Evolutionary conservation across 30 jellyfish, hydroid and myxozoan genomes (phyloP).

Genomic region (Nemopilema nomurai): DNA sequence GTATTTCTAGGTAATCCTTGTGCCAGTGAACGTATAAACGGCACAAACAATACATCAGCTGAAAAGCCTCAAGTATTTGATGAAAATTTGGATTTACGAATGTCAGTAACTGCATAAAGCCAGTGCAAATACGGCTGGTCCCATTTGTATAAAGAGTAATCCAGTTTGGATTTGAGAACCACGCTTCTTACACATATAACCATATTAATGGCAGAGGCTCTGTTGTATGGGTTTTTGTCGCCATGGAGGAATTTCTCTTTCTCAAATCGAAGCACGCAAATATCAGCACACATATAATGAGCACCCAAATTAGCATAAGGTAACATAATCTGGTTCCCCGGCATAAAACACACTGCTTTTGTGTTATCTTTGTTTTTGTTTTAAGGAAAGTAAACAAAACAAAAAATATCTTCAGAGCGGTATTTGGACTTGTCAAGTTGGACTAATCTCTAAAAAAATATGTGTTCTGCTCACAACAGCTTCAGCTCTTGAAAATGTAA

Average conservation of each 20-base stretch:
- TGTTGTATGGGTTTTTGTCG: neutral
- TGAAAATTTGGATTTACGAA: neutral
- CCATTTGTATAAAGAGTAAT: neutral
- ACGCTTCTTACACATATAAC: neutral
- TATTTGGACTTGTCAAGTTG: neutral
- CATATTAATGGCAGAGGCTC: neutral
- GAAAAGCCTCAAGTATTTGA: neutral
- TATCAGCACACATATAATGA: too few relatives aligned
- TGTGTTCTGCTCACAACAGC: neutral
- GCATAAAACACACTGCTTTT: too few relatives aligned
- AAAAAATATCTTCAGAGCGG: neutral
- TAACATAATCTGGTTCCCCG: too few relatives aligned
- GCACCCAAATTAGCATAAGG: too few relatives aligned
- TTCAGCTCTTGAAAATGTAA: neutral
- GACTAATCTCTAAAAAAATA: neutral
- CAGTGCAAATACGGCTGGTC: neutral
- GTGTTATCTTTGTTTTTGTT: neutral
- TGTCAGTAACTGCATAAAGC: neutral
- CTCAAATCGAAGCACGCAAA: too few relatives aligned
- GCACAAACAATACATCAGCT: neutral
- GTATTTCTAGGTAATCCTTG: neutral
- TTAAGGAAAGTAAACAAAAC: neutral
- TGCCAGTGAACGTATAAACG: neutral
- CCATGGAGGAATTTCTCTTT: neutral
- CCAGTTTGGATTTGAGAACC: neutral